Conservation (phyloP, 1,140 invertebrate species). For the Oscheius sp. region DNA sequence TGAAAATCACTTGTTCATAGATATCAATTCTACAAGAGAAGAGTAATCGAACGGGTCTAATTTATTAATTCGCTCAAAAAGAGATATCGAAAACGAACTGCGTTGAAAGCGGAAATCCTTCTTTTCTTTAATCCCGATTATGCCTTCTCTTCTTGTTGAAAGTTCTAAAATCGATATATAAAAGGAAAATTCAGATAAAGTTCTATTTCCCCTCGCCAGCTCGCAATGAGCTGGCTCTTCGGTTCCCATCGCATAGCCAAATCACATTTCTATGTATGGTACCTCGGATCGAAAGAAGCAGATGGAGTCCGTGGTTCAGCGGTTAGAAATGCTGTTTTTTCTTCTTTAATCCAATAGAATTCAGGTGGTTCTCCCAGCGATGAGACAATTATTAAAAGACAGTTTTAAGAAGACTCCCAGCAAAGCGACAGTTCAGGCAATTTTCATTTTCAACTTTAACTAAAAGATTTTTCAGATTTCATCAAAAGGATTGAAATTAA, state of each 20-base stretch:
- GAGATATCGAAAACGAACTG: too few relatives aligned
- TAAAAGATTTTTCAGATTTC: conserved; percentile 71
- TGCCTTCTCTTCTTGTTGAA: too few relatives aligned
- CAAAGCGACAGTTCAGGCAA: conserved; percentile 74
- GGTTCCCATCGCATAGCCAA: conserved; percentile 64
- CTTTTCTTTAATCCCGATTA: too few relatives aligned
- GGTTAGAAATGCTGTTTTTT: conserved; percentile 53
- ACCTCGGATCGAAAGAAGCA: conserved; percentile 89
- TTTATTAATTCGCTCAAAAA: too few relatives aligned
- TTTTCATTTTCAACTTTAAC: conserved; percentile 17
- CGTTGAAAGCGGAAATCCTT: too few relatives aligned
- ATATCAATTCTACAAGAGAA: too few relatives aligned
- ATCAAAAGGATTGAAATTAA: conserved; percentile 86
- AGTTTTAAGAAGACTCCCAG: conserved; percentile 82
- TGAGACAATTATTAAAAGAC: conserved; percentile 77
- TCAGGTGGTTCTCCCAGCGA: conserved; percentile 73
- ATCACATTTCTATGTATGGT: conserved; percentile 95
- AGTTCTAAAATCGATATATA: too few relatives aligned
- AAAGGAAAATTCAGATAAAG: not conserved
- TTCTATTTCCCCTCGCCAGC: not conserved
- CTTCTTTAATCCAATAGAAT: not conserved
- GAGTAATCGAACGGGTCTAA: too few relatives aligned
- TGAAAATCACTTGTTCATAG: too few relatives aligned
- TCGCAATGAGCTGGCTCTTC: conserved; percentile 33
- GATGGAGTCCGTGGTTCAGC: conserved; percentile 79